Evolutionary conservation across 2,797 vertebrate species (phyloP).

Genomic region (Amazonetta brasiliensis): DNA sequence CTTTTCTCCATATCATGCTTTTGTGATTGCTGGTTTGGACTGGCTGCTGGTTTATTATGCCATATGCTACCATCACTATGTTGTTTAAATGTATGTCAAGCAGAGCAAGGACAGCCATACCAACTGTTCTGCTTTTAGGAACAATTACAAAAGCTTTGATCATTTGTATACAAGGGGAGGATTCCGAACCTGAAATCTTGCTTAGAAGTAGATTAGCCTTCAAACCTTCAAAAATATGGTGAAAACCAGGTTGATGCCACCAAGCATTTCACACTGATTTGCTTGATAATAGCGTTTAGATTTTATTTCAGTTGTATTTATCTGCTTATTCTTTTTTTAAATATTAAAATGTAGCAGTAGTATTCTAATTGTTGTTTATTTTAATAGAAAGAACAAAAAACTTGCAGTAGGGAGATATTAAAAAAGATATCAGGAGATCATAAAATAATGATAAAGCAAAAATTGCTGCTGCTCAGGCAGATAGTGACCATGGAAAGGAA

Average conservation of each 20-base stretch:
- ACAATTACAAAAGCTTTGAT: neutral
- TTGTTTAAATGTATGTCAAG: neutral
- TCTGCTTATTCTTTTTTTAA: neutral
- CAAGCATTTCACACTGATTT: neutral
- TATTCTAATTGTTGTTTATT: slow-evolving; percentile 11
- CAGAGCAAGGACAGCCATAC: neutral
- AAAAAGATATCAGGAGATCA: slow-evolving; percentile 36
- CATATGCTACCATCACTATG: fast-evolving
- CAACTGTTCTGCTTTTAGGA: neutral
- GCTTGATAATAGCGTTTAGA: neutral
- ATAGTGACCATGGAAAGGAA: slow-evolving; percentile 8
- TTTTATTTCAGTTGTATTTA: neutral
- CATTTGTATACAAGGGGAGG: neutral
- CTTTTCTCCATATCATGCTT: neutral
- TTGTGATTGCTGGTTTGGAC: neutral
- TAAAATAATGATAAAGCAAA: slow-evolving; percentile 18
- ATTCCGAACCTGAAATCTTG: neutral
- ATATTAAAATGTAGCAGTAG: neutral
- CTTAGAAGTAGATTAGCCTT: neutral
- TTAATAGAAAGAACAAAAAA: neutral
- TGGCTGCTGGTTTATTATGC: neutral
- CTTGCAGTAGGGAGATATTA: slow-evolving; percentile 25
- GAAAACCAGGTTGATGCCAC: neutral
- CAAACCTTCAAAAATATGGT: neutral
- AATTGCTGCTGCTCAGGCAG: neutral